Percentiles rank a stretch among this genome's conserved stretches.
Conservation (phyloP, 2,113 vertebrate species). For the Danio rerio region GRCz12tu NC_133181.1:33357001-33357500, state of each 20-base stretch:
- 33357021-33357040: background rate
- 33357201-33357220: background rate
- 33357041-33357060: conserved; percentile 42
- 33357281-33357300: background rate
- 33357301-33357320: background rate
- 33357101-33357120: conserved; percentile 38
- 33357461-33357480: background rate
- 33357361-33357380: conserved; percentile 35
- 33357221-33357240: background rate
- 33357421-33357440: conserved; percentile 34
- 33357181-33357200: background rate
- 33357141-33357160: conserved; percentile 15
- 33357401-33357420: conserved; percentile 41
- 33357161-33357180: background rate
- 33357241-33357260: background rate
- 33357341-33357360: conserved; percentile 27
- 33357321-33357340: background rate
- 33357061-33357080: background rate
- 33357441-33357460: conserved; percentile 22
- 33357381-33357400: conserved; percentile 56
- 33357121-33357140: background rate
- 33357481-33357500: background rate
- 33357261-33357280: background rate
- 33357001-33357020: background rate
- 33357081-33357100: conserved; percentile 34